Percentiles rank a stretch among this genome's conserved stretches.
Evolutionary conservation across 2,797 vertebrate species (phyloP).

Genomic region (Luscinia megarhynchos): DNA sequence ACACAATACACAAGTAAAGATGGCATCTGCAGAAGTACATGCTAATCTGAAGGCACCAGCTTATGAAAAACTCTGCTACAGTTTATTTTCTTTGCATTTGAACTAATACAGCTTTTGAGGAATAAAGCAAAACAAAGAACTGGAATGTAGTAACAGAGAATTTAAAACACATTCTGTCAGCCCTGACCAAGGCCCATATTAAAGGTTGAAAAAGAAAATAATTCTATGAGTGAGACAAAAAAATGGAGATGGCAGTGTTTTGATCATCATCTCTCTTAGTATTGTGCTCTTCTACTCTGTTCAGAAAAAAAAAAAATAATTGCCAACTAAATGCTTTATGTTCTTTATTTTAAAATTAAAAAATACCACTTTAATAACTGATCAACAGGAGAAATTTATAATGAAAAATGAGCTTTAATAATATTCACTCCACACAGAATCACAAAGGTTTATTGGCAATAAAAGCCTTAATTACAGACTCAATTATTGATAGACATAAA

Average conservation of each 20-base stretch:
- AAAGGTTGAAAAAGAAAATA: neutral
- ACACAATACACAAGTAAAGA: neutral
- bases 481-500: conserved; percentile 43
- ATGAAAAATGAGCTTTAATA: conserved; percentile 11
- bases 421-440: neutral
- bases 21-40: neutral
- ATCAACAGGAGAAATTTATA: neutral
- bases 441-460: conserved; percentile 34
- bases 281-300: neutral
- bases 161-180: neutral
- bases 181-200: neutral
- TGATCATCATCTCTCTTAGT: neutral
- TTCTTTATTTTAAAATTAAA: conserved; percentile 16
- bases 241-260: neutral
- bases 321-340: neutral
- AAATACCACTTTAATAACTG: neutral
- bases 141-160: neutral
- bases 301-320: neutral
- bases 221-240: neutral
- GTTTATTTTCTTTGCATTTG: neutral
- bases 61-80: neutral
- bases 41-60: neutral
- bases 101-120: neutral
- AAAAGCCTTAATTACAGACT: conserved; percentile 55
- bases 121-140: neutral